Base-by-base conservation (phyloP, 2,113 vertebrate genomes). In the Oncorhynchus keta region DNA sequence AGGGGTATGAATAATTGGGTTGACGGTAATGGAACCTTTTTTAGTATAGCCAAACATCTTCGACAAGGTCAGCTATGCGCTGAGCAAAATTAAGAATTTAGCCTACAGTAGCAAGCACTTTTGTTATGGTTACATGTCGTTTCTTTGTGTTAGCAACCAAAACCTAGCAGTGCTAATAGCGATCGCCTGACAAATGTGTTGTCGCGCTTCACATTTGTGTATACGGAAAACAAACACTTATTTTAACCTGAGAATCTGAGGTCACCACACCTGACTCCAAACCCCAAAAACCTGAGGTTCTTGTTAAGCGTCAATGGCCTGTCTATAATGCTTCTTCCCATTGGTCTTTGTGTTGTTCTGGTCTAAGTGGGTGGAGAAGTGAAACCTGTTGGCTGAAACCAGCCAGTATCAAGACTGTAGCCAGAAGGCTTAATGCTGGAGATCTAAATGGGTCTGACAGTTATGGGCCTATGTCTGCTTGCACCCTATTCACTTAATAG, bases 401-500 rank as follows among this genome's bases (percentile, higher is more conserved):
- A 45, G 51, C 74, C 73, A 90, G 89, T 86, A 86, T 65, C 68
- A 84, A 83, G 76, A 49, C 71, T 83, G 86, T 89, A 92, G 87
- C 87, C 84, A 85, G 88, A 59, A 84, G 74, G 83, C 78, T 26
- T 72, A 45, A 75, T 66, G 73, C 67, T 35, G 68, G 45, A 75
- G 72, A 59, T 14, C 77, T 45, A 45, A 45, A 45, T 45, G 9
- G 39, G 9, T 45, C 39, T 45, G 39, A 45, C 39, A 45, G 39
- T 45, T 12, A 45, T 12, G 9, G 39, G 39, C 39, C 39, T 39
- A 39, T 9, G 39, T 45, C 39, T 45, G 39, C 11, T 45, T 45
- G 39, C 84, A 86, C 86, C 82, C 87, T 86, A 88, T 88, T 90
- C 39, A 45, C 39, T 39, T 39, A 2, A 9, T 9, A 39, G 35